Evolutionary conservation across 2,113 vertebrate genomes (phyloP).

Genomic region (Sialia sialis): DNA sequence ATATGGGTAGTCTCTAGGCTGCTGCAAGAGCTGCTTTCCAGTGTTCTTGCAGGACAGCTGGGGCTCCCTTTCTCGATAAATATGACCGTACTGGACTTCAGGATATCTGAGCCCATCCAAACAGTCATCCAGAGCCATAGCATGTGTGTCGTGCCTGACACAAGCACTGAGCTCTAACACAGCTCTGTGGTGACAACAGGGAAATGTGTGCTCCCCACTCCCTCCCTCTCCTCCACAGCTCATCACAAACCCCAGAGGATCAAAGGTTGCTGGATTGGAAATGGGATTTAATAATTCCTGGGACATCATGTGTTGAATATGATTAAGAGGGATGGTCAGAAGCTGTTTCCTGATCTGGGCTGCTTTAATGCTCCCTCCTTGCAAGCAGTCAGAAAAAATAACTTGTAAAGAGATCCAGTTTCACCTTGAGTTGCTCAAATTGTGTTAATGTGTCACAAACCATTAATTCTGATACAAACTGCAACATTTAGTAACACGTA

Average conservation of each 20-base stretch:
- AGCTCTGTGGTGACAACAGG: background rate
- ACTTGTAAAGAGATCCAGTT: background rate
- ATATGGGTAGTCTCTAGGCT: background rate
- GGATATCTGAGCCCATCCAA: background rate
- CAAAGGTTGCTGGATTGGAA: background rate
- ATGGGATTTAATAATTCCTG: background rate
- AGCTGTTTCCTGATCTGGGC: background rate
- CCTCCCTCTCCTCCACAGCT: background rate
- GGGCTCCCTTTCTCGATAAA: background rate
- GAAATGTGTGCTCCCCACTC: background rate
- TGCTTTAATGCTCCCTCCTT: background rate
- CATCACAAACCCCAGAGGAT: background rate
- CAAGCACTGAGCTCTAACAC: background rate
- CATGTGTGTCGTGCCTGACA: background rate
- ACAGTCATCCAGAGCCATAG: background rate
- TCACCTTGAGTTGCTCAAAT: background rate
- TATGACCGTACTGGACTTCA: background rate
- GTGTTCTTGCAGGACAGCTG: background rate
- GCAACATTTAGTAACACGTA: background rate
- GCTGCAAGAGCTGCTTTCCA: background rate
- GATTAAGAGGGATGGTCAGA: background rate
- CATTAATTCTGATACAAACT: constrained; percentile 1
- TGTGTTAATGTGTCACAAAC: background rate
- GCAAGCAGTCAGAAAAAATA: background rate
- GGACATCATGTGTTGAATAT: background rate